Percentiles rank a stretch among this genome's conserved stretches.
These are phyloP conservation scores for Tenebrio molitor DNA, from an alignment of 1,140 invertebrate genomes.

Conservation along the genomic window DNA sequence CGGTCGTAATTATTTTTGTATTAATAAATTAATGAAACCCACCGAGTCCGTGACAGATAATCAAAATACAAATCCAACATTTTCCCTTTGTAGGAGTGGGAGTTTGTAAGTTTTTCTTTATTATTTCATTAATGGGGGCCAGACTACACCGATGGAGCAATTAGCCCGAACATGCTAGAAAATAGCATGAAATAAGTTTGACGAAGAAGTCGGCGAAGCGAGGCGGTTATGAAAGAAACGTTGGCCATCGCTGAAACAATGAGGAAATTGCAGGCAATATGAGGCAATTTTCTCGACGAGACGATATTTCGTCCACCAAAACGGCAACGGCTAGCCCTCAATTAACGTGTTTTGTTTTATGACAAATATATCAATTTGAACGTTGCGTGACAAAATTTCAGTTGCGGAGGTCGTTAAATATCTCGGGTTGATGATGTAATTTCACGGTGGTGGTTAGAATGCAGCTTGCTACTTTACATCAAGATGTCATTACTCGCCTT, in stretches of 20 bases:
- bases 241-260: constrained; percentile 4
- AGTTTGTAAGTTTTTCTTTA: no score
- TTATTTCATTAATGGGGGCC: no score
- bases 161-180: no score
- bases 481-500: constrained; percentile 47
- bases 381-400: constrained; percentile 42
- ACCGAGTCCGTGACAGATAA: no score
- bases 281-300: constrained; percentile 15
- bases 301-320: constrained; percentile 18
- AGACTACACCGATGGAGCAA: no score
- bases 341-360: constrained; percentile 48
- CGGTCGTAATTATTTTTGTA: no score
- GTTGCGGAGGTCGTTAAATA: constrained; percentile 53
- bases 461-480: constrained; percentile 37
- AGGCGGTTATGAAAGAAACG: neutral
- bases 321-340: constrained; percentile 11
- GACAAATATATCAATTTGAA: constrained; percentile 47
- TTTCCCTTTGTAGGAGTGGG: no score
- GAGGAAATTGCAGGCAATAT: constrained; percentile 22
- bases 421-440: constrained; percentile 51
- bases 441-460: constrained; percentile 49
- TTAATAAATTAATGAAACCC: no score
- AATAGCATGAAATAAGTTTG: no score
- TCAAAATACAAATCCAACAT: no score
- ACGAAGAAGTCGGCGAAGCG: neutral